Base-by-base conservation (phyloP, 2,888 invertebrate genomes). In the Tenthredo distinguenda region DNA sequence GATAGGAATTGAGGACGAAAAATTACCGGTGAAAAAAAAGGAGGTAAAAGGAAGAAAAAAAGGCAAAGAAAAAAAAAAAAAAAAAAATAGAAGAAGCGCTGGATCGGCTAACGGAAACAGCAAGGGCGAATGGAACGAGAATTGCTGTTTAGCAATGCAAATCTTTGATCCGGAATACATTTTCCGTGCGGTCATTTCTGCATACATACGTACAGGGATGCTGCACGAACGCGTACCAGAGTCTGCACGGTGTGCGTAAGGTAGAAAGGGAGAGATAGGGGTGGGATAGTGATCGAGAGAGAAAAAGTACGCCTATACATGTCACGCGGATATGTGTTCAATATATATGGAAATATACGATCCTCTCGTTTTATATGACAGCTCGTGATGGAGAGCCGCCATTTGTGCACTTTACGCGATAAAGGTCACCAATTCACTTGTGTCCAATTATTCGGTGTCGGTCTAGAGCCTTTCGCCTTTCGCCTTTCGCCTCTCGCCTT, bases 71-170 rank as follows among this genome's bases (percentile, higher is more conserved):
- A 3, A 18, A 21, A 34, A 4, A 50, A 77, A 77, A 50, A 50
- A 77, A 43, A 18, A 34, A 18, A 21, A 21, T 40, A 40, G 21
- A 40, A 37, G 72, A 21, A 40, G 21, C 18, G 34, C 50, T 12
- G 55, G 55, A 58, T 34, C 31, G 55, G 50, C 55, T 31, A 40
- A 40, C 62, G 81, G 81, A 21, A 37, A 62, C 40, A 58, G 84
- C 55, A 62, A 84, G 72, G 47, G 40, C 72, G 72, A 86, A 88
- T 88, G 87, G 87, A 88, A 88, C 85, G 87, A 86, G 88, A 87
- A 88, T 84, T 86, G 86, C 71, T 87, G 88, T 89, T 88, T 89
- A 89, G 88, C 88, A 89, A 89, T 89, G 89, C 89, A 89, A 90
- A 90, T 89, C 87, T 87, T 87, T 86, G 87, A 86, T 84, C 86